A percentile compares a stretch with the other conserved stretches of the same genome.
These are phyloP conservation scores for Drosophila saltans DNA, from an alignment of 1,140 invertebrate species.

Conservation along the genomic window DNA sequence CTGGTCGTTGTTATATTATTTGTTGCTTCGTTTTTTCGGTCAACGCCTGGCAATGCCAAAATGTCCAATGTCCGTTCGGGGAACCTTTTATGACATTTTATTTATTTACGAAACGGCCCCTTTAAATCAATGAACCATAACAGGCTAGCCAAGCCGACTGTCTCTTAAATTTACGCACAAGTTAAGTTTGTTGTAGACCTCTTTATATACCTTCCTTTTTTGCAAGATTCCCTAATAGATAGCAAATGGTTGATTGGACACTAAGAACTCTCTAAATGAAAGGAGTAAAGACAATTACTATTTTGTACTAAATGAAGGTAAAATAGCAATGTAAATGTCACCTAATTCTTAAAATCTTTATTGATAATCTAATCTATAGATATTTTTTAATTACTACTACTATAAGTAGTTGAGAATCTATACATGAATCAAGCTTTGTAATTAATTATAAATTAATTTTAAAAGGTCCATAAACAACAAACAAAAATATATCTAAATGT, in stretches of 20 bases:
- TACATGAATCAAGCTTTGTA: too few species aligned
- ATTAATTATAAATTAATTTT: too few species aligned
- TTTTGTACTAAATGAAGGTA: too few species aligned
- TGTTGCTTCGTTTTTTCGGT: slow-evolving; percentile 60
- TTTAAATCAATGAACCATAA: slow-evolving; percentile 80
- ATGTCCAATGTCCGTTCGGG: slow-evolving; percentile 51
- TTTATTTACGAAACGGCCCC: slow-evolving; percentile 75
- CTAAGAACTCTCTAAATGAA: background rate
- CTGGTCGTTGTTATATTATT: slow-evolving; percentile 48
- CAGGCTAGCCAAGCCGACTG: slow-evolving; percentile 48
- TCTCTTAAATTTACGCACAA: slow-evolving; percentile 75
- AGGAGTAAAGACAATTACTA: too few species aligned
- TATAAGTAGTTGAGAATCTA: too few species aligned
- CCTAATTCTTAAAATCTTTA: too few species aligned
- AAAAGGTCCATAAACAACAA: too few species aligned
- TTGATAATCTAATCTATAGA: too few species aligned
- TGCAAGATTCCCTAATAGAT: background rate
- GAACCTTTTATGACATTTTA: slow-evolving; percentile 75
- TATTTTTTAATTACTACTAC: too few species aligned
- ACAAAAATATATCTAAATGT: too few species aligned
- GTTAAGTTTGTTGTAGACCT: slow-evolving; percentile 24
- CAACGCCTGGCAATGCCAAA: slow-evolving; percentile 63
- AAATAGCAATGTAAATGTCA: too few species aligned
- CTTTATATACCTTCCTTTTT: background rate
- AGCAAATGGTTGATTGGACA: slow-evolving; percentile 4